A percentile compares a stretch with the other conserved stretches of the same genome.
Evolutionary conservation across 1,140 invertebrate genomes (phyloP).

Genomic region (Sesamia nonagrioides): DNA sequence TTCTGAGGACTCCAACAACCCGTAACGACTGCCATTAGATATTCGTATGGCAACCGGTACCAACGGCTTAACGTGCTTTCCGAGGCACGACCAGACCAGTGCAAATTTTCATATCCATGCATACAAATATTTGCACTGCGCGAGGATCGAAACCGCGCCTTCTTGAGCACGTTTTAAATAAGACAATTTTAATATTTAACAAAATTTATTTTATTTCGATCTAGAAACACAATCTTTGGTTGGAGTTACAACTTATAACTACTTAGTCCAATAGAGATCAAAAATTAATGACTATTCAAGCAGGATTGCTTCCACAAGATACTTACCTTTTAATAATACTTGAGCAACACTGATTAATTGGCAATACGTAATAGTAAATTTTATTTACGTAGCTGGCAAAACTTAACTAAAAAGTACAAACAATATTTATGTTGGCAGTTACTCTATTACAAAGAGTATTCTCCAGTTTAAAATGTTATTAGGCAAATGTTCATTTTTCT

Average conservation of each 20-base stretch:
- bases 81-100: no score
- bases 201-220: conserved; percentile 50
- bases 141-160: no score
- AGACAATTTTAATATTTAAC: conserved; percentile 12
- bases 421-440: conserved; percentile 39
- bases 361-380: conserved; percentile 48
- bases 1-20: no score
- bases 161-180: background rate
- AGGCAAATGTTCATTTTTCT: background rate
- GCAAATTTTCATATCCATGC: no score
- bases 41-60: no score
- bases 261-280: conserved; percentile 72
- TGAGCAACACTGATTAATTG: conserved; percentile 59
- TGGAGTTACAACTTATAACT: conserved; percentile 60
- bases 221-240: conserved; percentile 70
- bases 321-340: conserved; percentile 57
- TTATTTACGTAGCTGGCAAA: conserved; percentile 48
- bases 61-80: no score
- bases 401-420: conserved; percentile 42
- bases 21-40: no score
- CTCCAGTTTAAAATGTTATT: background rate
- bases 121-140: background rate
- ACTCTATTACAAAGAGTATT: conserved; percentile 44
- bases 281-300: conserved; percentile 55
- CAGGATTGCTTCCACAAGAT: conserved; percentile 43